Evolutionary conservation across 2,888 invertebrate species (phyloP), one percentile per base, ranked within the genome.

Genomic region (Orthosia incerta): DNA sequence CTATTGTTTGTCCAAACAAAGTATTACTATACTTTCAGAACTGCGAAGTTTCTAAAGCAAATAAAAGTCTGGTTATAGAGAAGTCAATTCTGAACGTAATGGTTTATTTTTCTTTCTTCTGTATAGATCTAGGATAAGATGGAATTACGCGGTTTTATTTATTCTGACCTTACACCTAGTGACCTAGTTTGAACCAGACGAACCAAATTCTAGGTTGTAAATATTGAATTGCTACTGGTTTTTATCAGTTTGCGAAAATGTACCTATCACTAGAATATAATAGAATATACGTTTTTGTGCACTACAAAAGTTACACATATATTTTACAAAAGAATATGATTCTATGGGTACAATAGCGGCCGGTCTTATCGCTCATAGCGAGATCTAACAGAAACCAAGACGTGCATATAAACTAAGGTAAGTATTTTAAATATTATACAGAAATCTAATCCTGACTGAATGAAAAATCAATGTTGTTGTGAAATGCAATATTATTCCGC

Each of bases 61-160:
- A 76, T 76, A 63, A 26, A 71, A 71, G 55, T 53, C 51, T 75
- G 16, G 56, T 12, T 60, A 55, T 50, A 50, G 26, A 55, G 31
- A 53, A 45, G 53, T 64, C 63, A 31, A 75, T 79, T 66, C 57
- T 31, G 50, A n/a, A 31, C 4, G 16, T 65, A 53, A 56, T 23
- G 13, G 68, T 78, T 74, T 74, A 79, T 74, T 78, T 74, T 79
- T 74, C 61, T 72, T 48, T 61, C 55, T 53, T 74, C 56, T n/a
- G 15, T 16, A 23, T 62, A 65, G 62, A 80, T 70, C 23, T 74
- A 63, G 69, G 80, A 69, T 80, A 74, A 80, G 53, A 59, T 39
- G 48, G 53, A 69, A 65, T 53, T 64, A 56, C 50, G 79, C 64
- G 48, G 48, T 64, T 62, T 45, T 69, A 62, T 69, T 74, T 57